Evolutionary conservation across 2,113 vertebrate genomes (phyloP).

Genomic region (Athene cunicularia): DNA sequence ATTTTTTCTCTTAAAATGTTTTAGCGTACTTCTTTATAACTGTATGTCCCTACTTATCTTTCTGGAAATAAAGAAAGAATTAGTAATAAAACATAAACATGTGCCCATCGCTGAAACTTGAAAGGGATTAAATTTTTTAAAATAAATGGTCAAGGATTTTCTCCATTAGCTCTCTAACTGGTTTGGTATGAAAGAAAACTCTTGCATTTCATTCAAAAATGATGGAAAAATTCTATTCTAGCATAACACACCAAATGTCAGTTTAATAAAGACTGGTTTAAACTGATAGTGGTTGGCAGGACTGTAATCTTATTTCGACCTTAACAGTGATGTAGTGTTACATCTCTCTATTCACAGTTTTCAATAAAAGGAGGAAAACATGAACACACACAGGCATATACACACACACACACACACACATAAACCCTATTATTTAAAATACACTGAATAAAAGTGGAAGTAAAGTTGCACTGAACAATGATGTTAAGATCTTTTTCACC

Average conservation of each 20-base stretch:
- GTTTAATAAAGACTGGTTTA: background rate
- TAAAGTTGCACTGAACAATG: background rate
- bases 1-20: background rate
- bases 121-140: background rate
- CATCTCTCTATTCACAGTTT: background rate
- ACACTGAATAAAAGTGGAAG: background rate
- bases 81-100: background rate
- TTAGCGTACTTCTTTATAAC: background rate
- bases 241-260: background rate
- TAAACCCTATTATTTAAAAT: background rate
- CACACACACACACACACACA: background rate
- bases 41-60: background rate
- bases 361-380: background rate
- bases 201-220: background rate
- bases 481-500: background rate
- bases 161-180: background rate
- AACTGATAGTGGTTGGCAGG: background rate
- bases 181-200: background rate
- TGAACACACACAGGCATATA: fast-evolving
- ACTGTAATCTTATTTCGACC: background rate
- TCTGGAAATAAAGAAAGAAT: background rate
- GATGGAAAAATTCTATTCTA: background rate
- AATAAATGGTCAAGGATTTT: background rate
- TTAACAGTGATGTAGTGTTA: background rate
- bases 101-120: background rate